phyloP scores from a whole-genome alignment of 2,113 vertebrate species.

The Corvus cornix region DNA sequence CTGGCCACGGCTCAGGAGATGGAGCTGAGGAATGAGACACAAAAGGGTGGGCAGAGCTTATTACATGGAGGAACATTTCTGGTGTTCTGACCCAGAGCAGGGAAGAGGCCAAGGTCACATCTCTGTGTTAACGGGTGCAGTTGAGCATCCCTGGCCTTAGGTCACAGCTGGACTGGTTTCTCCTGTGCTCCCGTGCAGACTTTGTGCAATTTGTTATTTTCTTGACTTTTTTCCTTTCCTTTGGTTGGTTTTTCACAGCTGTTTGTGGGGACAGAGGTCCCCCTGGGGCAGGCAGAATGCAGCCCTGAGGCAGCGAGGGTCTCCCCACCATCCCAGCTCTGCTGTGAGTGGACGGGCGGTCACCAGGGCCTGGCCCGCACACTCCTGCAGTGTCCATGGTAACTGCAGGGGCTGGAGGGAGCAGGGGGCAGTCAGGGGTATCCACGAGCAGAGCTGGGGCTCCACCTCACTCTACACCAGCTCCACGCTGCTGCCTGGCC shows the following conservation, averaged over 20 bases:
- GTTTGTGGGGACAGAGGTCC: not conserved
- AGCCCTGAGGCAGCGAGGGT: not conserved
- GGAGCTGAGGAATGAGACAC: not conserved
- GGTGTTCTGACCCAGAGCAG: not conserved
- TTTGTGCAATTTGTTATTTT: not conserved
- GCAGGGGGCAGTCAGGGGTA: not conserved
- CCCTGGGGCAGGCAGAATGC: rapidly evolving
- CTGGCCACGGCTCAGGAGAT: not conserved
- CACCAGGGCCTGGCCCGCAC: not conserved
- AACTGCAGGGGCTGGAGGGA: not conserved
- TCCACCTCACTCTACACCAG: not conserved
- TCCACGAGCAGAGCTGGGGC: rapidly evolving
- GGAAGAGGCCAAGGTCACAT: not conserved
- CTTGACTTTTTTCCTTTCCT: not conserved
- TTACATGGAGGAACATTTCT: not conserved
- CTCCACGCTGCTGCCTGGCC: not conserved
- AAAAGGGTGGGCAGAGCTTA: not conserved
- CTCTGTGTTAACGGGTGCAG: not conserved
- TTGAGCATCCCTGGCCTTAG: not conserved
- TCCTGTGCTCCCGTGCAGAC: rapidly evolving
- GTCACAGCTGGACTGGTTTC: not conserved
- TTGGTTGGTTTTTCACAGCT: not conserved
- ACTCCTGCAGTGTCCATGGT: rapidly evolving
- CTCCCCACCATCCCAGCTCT: not conserved
- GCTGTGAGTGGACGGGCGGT: rapidly evolving